These are phyloP conservation scores for Melanerpes formicivorus DNA, from an alignment of 2,113 vertebrate species.

Conservation along the genomic window DNA sequence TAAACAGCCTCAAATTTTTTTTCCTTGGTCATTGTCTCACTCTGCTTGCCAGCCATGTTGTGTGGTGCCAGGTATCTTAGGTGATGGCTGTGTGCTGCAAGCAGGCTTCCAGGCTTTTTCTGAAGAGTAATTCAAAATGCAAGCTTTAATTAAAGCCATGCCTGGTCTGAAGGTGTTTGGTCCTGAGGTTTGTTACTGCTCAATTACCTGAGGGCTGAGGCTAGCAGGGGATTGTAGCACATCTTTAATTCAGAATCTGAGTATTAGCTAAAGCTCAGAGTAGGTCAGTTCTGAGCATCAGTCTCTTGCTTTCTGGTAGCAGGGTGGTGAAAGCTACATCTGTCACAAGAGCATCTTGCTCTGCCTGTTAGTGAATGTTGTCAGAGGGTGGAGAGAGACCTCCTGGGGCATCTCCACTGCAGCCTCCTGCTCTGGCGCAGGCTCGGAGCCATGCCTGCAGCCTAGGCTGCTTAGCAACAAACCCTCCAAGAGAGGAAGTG, in stretches of 20 bases:
- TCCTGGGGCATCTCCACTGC: neutral
- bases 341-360: neutral
- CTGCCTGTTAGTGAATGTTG: neutral
- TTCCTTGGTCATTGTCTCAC: rapidly evolving
- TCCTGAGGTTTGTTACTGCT: neutral
- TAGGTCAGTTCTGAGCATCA: rapidly evolving
- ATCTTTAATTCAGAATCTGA: neutral
- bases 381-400: neutral
- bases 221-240: neutral
- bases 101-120: neutral
- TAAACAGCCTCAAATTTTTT: neutral
- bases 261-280: neutral
- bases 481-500: neutral
- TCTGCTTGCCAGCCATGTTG: neutral
- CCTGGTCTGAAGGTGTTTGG: neutral
- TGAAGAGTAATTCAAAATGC: neutral
- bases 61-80: neutral
- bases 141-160: neutral
- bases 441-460: rapidly evolving
- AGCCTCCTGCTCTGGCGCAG: neutral
- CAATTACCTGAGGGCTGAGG: neutral
- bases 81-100: neutral
- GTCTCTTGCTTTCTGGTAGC: neutral
- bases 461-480: conserved; percentile 11
- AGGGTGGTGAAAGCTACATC: neutral